Conservation (phyloP, 2,797 vertebrate species). For the Sebastolobus altivelis region DNA sequence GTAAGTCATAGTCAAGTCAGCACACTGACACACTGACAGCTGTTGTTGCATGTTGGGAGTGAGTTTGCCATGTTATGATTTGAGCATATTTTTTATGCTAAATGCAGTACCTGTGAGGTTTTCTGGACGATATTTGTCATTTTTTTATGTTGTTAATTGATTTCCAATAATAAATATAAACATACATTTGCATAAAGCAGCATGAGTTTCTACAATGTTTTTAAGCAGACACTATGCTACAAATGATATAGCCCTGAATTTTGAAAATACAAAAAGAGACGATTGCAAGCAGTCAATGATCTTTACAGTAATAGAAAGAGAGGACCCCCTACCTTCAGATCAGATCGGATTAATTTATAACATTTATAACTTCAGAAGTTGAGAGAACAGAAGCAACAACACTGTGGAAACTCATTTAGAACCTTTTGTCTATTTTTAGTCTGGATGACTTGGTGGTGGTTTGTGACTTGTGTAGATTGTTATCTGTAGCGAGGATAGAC, state of each 20-base stretch:
- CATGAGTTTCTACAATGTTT: neutral
- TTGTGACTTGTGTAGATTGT: slow-evolving; percentile 24
- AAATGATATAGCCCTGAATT: neutral
- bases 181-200: too few relatives aligned
- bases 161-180: too few relatives aligned
- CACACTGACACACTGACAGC: too few relatives aligned
- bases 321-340: neutral
- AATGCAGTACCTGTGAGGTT: too few relatives aligned
- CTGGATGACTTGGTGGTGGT: neutral
- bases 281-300: neutral
- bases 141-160: too few relatives aligned
- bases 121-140: too few relatives aligned
- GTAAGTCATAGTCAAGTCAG: too few relatives aligned
- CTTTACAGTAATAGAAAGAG: neutral
- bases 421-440: slow-evolving; percentile 6
- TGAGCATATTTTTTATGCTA: too few relatives aligned
- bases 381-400: neutral
- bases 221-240: neutral
- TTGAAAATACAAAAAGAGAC: neutral
- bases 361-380: neutral
- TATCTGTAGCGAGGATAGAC: slow-evolving; percentile 24
- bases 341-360: neutral
- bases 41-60: too few relatives aligned
- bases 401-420: neutral
- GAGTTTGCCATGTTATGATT: too few relatives aligned